Percentiles rank a stretch among this genome's conserved stretches.
phyloP scores from a whole-genome alignment of 2,113 vertebrate genomes.

The Tinamus guttatus region DNA sequence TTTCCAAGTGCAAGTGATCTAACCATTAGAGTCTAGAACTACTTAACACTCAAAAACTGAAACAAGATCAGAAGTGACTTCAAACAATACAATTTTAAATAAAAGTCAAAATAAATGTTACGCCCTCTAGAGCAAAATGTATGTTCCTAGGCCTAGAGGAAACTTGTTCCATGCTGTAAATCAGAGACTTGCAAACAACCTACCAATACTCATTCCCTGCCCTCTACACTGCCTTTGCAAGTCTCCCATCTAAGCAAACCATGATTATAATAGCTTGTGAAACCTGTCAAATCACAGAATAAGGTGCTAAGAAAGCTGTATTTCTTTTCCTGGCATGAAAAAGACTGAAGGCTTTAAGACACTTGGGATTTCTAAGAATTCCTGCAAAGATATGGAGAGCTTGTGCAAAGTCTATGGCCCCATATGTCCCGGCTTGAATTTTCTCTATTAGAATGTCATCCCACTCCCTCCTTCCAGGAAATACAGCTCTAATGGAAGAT shows the following conservation, averaged over 20 bases:
- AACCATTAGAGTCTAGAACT: background rate
- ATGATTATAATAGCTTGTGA: slow-evolving; percentile 7
- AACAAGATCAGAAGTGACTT: background rate
- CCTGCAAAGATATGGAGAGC: background rate
- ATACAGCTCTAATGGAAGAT: too few relatives aligned
- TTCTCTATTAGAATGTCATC: too few relatives aligned
- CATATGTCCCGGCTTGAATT: background rate
- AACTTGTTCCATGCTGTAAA: background rate
- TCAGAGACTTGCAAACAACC: background rate
- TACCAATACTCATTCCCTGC: background rate
- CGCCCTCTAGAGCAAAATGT: rapidly evolving
- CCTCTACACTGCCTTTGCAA: background rate
- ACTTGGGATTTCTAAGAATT: background rate
- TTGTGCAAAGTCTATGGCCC: background rate
- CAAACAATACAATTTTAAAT: background rate
- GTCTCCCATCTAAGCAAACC: background rate
- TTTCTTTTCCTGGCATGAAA: background rate
- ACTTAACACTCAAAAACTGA: background rate
- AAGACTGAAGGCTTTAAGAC: background rate
- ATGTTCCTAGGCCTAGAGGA: background rate
- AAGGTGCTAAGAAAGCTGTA: background rate
- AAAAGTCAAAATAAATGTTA: too few relatives aligned
- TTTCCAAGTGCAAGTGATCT: background rate
- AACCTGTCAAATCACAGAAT: background rate
- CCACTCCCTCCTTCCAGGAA: too few relatives aligned